Evolutionary conservation across 2,888 invertebrate species (phyloP).

Genomic region (Stictocephala bisonia): DNA sequence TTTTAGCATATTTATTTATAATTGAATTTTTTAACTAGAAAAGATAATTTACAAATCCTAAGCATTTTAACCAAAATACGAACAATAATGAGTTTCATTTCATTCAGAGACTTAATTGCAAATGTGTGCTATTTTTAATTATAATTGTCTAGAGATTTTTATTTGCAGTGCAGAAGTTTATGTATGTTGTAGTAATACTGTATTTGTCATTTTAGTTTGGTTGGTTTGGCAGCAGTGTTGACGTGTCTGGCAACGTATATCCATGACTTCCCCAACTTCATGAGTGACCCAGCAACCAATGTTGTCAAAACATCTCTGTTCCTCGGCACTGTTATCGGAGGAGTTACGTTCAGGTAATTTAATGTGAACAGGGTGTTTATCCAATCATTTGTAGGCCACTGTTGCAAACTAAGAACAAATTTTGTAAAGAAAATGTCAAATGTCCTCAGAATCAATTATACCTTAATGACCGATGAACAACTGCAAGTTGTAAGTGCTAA

Average conservation of each 20-base stretch:
- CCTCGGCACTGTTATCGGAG: constrained; percentile 90
- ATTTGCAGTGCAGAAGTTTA: background rate
- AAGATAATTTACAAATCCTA: too few relatives aligned
- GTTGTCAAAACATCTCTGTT: constrained; percentile 87
- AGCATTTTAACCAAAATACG: too few relatives aligned
- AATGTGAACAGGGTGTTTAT: too few relatives aligned
- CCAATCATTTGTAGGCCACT: too few relatives aligned
- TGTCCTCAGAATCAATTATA: too few relatives aligned
- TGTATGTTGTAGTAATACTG: background rate
- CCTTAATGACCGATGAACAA: too few relatives aligned
- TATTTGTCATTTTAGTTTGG: constrained; percentile 70
- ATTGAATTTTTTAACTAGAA: too few relatives aligned
- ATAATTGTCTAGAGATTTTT: background rate
- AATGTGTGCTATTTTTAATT: background rate
- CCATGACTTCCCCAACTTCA: constrained; percentile 85
- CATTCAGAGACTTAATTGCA: too few relatives aligned
- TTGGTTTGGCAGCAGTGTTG: constrained; percentile 87
- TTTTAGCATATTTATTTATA: too few relatives aligned
- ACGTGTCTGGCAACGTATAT: constrained; percentile 88
- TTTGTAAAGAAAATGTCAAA: too few relatives aligned
- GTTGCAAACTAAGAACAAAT: too few relatives aligned
- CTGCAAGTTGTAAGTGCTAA: too few relatives aligned
- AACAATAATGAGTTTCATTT: background rate
- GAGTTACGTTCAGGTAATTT: constrained; percentile 84
- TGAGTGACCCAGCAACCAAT: constrained; percentile 81